Evolutionary conservation across 2,888 invertebrate genomes (phyloP).

Genomic region (Leistus spinibarbis): DNA sequence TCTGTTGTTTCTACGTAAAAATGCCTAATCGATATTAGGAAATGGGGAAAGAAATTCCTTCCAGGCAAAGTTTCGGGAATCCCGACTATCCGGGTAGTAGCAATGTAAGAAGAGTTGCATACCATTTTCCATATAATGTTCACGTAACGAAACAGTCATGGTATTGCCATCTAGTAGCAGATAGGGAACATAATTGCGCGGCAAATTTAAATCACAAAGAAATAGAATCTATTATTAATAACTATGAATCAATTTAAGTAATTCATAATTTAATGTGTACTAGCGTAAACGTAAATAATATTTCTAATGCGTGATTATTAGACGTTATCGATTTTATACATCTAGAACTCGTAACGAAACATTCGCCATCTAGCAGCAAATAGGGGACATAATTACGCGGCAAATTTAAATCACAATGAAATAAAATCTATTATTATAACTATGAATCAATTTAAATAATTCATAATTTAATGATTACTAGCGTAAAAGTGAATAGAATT

Average conservation of each 20-base stretch:
- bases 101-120: conserved; percentile 22
- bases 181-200: not conserved
- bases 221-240: too few relatives aligned
- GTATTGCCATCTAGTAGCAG: not conserved
- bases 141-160: not conserved
- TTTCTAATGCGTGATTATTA: too few relatives aligned
- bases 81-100: conserved; percentile 28
- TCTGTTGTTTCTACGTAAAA: not conserved
- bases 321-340: not conserved
- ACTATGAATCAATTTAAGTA: too few relatives aligned
- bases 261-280: too few relatives aligned
- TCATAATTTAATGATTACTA: too few relatives aligned
- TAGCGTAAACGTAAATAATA: too few relatives aligned
- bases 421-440: too few relatives aligned
- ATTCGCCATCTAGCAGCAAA: not conserved
- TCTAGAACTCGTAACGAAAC: not conserved
- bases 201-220: not conserved
- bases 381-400: not conserved
- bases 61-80: conserved; percentile 33
- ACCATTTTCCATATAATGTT: not conserved
- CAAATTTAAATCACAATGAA: not conserved
- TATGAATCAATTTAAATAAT: too few relatives aligned
- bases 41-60: not conserved
- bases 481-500: too few relatives aligned
- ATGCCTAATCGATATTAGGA: not conserved